Base-by-base conservation (phyloP, 2,888 invertebrate species). In the Andrena dorsata region DNA sequence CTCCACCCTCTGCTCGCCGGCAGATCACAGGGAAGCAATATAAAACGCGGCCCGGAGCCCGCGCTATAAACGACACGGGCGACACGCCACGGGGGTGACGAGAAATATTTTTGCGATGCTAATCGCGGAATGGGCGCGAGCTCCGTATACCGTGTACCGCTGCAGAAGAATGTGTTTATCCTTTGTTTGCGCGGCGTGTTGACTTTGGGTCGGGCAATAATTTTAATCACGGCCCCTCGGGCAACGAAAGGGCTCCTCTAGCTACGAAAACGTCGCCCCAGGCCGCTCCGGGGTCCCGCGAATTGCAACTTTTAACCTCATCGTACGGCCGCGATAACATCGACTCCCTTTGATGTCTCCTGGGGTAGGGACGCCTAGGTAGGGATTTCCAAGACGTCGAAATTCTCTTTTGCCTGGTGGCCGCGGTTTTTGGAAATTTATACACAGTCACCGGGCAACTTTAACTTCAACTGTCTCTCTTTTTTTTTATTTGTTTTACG, bases 21-120 rank as follows among this genome's bases (percentile, higher is more conserved):
- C 78, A 84, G 89, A 90, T 90, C 88, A 87, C 78, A 85, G 83
- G 78, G 84, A 84, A 84, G 87, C 81, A 88, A 89, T 87, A 83
- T 86, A 85, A 88, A 87, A 86, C 77, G 71, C 76, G 72, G 51
- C 30, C 8, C 56, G n/a, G 69, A 70, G 28, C 13, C 56, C 56
- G 64, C 49, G 66, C 61, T 63, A 66, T 63, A 73, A 72, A 64
- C 78, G 65, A 70, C 69, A 49, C 64, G 8, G 66, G 47, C 70
- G 69, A 73, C 72, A 71, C 63, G 63, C 23, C 65, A 4, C 47
- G 60, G 60, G 56, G 69, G 47, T 41, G 64, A 65, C 58, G 74
- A 80, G 82, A 82, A 83, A 78, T 81, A 82, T 86, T 83, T 51
- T 85, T 84, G 71, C 86, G 84, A 88, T 82, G 86, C 87, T 88